phyloP scores from a whole-genome alignment of 2,797 vertebrate genomes.

The Alectoris magna region DNA sequence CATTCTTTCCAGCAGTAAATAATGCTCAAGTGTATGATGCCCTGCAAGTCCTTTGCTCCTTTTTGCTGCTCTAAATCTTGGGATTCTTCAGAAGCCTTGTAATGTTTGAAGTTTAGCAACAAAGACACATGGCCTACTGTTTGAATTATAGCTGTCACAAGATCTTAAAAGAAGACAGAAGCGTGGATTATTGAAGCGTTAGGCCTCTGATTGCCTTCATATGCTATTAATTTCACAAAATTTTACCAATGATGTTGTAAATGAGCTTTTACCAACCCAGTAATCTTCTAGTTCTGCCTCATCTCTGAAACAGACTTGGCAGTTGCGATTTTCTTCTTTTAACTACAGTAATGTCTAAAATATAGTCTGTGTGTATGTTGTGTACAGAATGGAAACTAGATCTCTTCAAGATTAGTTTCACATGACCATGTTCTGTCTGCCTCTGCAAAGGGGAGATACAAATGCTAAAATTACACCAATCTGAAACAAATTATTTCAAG shows the following conservation, averaged over 20 bases:
- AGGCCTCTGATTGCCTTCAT: conserved; percentile 1
- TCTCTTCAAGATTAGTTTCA: background rate
- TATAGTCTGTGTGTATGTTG: background rate
- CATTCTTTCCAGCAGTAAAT: background rate
- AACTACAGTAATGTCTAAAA: background rate
- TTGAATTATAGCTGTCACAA: conserved; percentile 3
- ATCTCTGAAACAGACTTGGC: background rate
- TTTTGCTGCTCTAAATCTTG: background rate
- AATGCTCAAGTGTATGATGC: background rate
- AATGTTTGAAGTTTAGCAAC: conserved; percentile 16
- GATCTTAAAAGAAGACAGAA: conserved; percentile 28
- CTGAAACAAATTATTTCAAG: background rate
- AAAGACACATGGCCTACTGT: background rate
- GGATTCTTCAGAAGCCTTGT: conserved; percentile 2
- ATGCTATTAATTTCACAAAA: conserved; percentile 17
- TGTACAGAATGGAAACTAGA: background rate
- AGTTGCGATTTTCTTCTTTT: fast-evolving
- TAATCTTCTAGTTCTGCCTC: background rate
- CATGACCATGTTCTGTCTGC: background rate
- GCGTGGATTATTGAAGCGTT: background rate
- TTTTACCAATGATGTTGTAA: background rate
- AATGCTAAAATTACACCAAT: background rate
- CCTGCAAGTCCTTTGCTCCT: background rate
- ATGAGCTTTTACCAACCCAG: background rate
- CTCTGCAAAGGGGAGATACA: background rate